Evolutionary conservation across 1,140 invertebrate species (phyloP).

Genomic region (Coptotermes formosanus): DNA sequence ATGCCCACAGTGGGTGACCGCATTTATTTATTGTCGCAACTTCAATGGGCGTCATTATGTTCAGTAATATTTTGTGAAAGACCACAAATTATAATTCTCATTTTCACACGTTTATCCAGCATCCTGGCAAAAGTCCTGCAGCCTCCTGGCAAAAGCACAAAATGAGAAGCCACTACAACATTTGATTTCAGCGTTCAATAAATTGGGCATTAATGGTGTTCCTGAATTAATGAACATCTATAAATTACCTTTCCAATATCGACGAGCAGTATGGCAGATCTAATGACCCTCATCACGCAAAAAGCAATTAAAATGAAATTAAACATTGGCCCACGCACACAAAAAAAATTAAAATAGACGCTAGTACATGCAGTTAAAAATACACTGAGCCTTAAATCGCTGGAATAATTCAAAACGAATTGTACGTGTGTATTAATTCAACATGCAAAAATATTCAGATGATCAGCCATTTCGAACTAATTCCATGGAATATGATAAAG

Average conservation of each 20-base stretch:
- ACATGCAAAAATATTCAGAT: constrained; percentile 18
- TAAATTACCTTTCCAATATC: not conserved
- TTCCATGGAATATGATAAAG: not conserved
- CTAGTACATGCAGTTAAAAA: not conserved
- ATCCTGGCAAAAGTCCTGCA: no score
- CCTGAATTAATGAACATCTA: not conserved
- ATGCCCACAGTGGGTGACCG: no score
- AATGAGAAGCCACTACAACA: not conserved
- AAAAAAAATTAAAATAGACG: not conserved
- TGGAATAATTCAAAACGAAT: not conserved
- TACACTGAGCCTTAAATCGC: not conserved
- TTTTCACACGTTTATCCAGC: no score
- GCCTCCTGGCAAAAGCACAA: no score
- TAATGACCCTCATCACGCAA: not conserved
- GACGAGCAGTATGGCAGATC: not conserved
- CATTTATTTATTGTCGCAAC: no score
- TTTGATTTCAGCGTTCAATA: not conserved
- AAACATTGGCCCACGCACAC: not conserved
- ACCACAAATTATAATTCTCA: no score
- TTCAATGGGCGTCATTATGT: no score
- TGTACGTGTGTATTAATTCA: not conserved
- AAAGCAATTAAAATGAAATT: not conserved
- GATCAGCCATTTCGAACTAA: not conserved
- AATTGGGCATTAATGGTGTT: not conserved
- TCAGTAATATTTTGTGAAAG: no score